phyloP scores from a whole-genome alignment of 2,888 invertebrate genomes.

The Platynereis dumerilii region DNA sequence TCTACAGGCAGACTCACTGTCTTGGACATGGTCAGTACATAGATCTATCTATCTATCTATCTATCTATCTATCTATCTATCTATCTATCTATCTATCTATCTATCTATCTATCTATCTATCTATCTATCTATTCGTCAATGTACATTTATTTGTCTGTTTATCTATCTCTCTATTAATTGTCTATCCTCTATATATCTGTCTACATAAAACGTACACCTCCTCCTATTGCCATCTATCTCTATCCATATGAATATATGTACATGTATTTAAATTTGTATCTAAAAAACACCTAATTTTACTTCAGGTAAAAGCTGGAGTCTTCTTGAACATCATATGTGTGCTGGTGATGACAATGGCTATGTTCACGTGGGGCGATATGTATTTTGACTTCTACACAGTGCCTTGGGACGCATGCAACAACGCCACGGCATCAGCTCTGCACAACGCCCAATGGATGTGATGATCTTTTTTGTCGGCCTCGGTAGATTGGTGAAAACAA shows the following conservation, averaged over 20 bases:
- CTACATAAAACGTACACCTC: too few relatives aligned
- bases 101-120: too few relatives aligned
- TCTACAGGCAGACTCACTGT: conserved; percentile 63
- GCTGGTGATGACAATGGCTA: conserved; percentile 40
- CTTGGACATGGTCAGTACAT: conserved; percentile 60
- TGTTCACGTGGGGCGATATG: conserved; percentile 36
- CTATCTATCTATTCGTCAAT: too few relatives aligned
- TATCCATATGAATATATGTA: too few relatives aligned
- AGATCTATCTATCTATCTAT: neutral
- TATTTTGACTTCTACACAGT: conserved; percentile 18
- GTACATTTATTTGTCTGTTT: too few relatives aligned
- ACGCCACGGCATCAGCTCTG: conserved; percentile 1
- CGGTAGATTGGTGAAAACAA: too few relatives aligned
- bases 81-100: too few relatives aligned
- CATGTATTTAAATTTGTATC: too few relatives aligned
- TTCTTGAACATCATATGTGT: conserved; percentile 48
- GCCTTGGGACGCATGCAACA: conserved; percentile 18
- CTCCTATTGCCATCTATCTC: too few relatives aligned
- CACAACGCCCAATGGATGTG: too few relatives aligned
- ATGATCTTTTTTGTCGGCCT: too few relatives aligned
- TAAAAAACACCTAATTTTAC: neutral
- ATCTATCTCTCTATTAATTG: too few relatives aligned
- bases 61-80: neutral
- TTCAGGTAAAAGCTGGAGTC: conserved; percentile 48
- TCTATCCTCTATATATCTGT: neutral